Conservation (phyloP, 2,113 vertebrate species). For the Clarias batrachus region DNA sequence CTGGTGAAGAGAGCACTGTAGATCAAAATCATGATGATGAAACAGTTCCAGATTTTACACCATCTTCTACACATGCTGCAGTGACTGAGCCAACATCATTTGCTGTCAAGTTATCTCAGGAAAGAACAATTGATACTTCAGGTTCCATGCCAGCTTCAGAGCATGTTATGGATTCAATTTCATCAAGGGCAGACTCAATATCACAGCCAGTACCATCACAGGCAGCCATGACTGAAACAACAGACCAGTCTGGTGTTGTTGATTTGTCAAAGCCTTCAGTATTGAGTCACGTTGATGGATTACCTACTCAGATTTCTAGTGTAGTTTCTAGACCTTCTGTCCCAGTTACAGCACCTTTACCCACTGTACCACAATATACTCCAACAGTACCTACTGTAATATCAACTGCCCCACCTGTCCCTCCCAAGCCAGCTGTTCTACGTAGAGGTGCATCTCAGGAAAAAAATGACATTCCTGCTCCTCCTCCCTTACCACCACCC, state of each 20-base stretch:
- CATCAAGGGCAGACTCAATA: slow-evolving; percentile 21
- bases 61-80: slow-evolving; percentile 35
- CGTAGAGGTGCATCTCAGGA: slow-evolving; percentile 83
- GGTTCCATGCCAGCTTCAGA: slow-evolving; percentile 43
- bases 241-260: slow-evolving; percentile 57
- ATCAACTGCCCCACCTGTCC: slow-evolving; percentile 74
- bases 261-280: slow-evolving; percentile 62
- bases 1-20: slow-evolving; percentile 81
- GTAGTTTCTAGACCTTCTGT: slow-evolving; percentile 52
- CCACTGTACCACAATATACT: slow-evolving; percentile 77
- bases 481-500: slow-evolving; percentile 83
- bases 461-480: slow-evolving; percentile 74
- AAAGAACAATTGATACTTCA: slow-evolving; percentile 48
- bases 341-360: slow-evolving; percentile 66
- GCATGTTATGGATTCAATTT: slow-evolving; percentile 17
- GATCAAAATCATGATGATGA: slow-evolving; percentile 71
- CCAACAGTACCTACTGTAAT: slow-evolving; percentile 70
- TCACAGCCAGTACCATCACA: slow-evolving; percentile 28
- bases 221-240: slow-evolving; percentile 13
- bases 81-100: slow-evolving; percentile 53
- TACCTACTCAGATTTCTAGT: slow-evolving; percentile 23
- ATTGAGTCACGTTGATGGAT: slow-evolving; percentile 29
- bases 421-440: slow-evolving; percentile 79
- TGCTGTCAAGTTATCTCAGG: slow-evolving; percentile 36
- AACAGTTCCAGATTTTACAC: slow-evolving; percentile 65